Conservation (phyloP, 2,888 invertebrate species). For the Philereme vetulata region DNA sequence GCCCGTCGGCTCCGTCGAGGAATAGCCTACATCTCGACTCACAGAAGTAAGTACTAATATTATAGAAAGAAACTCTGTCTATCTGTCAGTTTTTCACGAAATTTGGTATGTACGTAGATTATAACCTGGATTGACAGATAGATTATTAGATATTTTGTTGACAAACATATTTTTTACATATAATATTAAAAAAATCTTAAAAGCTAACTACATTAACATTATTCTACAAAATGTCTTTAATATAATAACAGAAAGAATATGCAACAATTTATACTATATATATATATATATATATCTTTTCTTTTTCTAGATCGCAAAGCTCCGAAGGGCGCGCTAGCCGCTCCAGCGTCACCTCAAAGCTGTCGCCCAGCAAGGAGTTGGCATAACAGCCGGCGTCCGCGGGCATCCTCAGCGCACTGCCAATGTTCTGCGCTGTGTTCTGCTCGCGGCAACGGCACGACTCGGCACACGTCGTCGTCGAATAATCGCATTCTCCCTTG, state of each 20-base stretch:
- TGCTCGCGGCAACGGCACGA: slow-evolving; percentile 65
- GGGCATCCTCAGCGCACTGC: slow-evolving; percentile 67
- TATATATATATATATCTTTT: not conserved
- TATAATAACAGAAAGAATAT: no score
- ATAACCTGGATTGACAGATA: no score
- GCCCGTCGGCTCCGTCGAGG: slow-evolving; percentile 71
- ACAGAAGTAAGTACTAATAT: slow-evolving; percentile 62
- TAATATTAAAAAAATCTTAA: no score
- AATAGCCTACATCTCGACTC: slow-evolving; percentile 72
- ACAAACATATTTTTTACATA: no score
- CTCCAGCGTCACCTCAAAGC: slow-evolving; percentile 68
- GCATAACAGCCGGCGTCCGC: slow-evolving; percentile 74
- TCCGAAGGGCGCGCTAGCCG: slow-evolving; percentile 73
- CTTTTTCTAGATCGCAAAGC: slow-evolving; percentile 64
- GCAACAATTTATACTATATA: no score
- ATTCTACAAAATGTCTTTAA: no score
- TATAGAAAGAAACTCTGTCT: no score
- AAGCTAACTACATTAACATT: no score
- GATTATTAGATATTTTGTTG: no score
- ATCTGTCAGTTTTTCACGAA: no score
- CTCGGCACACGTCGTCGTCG: slow-evolving; percentile 57
- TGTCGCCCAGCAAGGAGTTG: slow-evolving; percentile 61
- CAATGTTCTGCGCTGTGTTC: slow-evolving; percentile 72
- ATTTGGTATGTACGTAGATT: no score
- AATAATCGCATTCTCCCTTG: slow-evolving; percentile 43